Evolutionary conservation across 1,140 invertebrate genomes (phyloP), one percentile per base, ranked within the genome.

Genomic region (Phenacoccus solenopsis): DNA sequence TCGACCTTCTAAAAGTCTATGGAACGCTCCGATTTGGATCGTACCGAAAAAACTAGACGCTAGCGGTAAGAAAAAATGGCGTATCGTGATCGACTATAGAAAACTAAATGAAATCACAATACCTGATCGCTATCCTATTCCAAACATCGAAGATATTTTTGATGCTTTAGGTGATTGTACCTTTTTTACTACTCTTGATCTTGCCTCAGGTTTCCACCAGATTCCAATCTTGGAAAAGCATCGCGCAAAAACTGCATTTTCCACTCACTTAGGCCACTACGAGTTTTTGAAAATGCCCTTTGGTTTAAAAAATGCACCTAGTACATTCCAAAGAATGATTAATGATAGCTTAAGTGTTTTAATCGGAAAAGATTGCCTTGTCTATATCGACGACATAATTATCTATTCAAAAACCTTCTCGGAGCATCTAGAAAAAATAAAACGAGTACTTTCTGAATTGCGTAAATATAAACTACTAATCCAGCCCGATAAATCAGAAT

Each of bases 131-230:
- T 82, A 77, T 73, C 81, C 82, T 1, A 67, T 83, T 4, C 81
- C 82, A 3, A 74, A 78, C 22, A 82, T 83, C 0, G 76, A 77
- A 20, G 78, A 81, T n/a, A 74, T 77, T 9, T 73, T 84, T 13
- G 78, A 81, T 71, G 74, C 73, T 28, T 68, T 82, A 64, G 74
- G 75, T 0, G 76, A 74, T 1, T 72, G 75, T 9, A 72, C 72
- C 25, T 77, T 77, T 68, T 83, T 83, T 70, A 78, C 77, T 4
- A 75, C 79, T 0, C 67, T 85, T 0, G 82, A 85, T 76, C 69
- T 83, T 12, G 74, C 75, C 0, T 78, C 76, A 28, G 82, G 82
- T 3, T 84, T 81, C 73, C 78, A 79, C 73, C 82, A 85, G 72
- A 75, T 84, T 4, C 72, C 75, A 4, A 74, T 85, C 1, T 74